These are phyloP conservation scores for Macrochelys suwanniensis DNA, from an alignment of 2,797 vertebrate species.

Conservation along the genomic window DNA sequence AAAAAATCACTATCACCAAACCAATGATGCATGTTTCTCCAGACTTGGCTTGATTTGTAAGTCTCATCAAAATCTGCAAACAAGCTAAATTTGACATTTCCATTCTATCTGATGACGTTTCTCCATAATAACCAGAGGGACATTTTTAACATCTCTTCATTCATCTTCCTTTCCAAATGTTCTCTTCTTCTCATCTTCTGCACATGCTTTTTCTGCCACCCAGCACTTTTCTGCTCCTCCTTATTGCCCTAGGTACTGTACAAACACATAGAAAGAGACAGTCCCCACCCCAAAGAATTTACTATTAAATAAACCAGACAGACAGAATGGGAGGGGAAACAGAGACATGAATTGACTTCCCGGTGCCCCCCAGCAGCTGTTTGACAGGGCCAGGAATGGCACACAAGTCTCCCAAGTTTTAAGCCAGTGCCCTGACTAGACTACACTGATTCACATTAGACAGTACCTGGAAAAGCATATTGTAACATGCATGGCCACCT, in stretches of 20 bases:
- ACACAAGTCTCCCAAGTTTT: background rate
- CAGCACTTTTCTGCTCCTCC: fast-evolving
- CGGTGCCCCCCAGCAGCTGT: background rate
- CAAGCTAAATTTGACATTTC: background rate
- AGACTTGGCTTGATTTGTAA: fast-evolving
- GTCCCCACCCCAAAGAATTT: background rate
- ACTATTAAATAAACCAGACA: background rate
- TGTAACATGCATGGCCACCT: background rate
- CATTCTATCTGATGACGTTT: background rate
- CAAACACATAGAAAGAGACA: background rate
- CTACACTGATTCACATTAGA: too few species aligned
- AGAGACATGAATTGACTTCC: background rate
- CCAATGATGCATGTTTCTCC: background rate
- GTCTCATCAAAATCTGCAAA: background rate
- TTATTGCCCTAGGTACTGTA: too few species aligned
- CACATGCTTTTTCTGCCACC: background rate
- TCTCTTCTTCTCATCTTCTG: fast-evolving
- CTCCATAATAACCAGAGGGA: background rate
- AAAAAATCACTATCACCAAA: background rate
- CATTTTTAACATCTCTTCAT: background rate
- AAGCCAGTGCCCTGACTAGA: too few species aligned
- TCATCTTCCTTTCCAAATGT: background rate
- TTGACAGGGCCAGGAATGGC: fast-evolving
- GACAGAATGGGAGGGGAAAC: background rate
- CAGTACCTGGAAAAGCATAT: too few species aligned